These are phyloP conservation scores for Saxicola maurus DNA, from an alignment of 2,797 vertebrate species.

Conservation along the genomic window DNA sequence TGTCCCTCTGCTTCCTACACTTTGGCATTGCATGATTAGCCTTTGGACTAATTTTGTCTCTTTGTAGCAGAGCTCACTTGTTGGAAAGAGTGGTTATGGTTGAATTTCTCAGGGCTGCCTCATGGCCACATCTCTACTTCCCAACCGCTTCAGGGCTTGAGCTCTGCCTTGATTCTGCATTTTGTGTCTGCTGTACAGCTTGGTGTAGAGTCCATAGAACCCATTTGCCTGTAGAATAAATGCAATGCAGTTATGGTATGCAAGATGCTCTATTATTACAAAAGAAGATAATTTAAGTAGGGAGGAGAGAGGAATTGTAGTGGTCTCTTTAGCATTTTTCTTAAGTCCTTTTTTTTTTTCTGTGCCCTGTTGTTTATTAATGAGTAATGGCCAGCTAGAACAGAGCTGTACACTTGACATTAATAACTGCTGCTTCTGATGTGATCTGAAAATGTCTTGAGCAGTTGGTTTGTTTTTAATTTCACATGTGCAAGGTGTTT, in stretches of 20 bases:
- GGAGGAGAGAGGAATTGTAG: not conserved
- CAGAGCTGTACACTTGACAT: not conserved
- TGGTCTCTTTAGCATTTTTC: not conserved
- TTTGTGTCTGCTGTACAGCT: fast-evolving
- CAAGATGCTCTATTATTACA: not conserved
- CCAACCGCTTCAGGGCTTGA: not conserved
- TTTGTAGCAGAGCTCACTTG: not conserved
- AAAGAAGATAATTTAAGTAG: not conserved
- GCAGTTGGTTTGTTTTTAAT: not conserved
- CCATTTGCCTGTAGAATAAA: not conserved
- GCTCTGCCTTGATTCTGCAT: not conserved
- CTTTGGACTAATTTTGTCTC: not conserved
- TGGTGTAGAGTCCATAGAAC: not conserved
- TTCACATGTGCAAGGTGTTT: not conserved
- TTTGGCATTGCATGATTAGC: not conserved
- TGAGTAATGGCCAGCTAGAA: not conserved
- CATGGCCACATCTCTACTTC: not conserved
- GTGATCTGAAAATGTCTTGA: not conserved
- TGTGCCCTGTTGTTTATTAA: not conserved
- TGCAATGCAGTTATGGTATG: not conserved
- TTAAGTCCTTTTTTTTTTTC: not conserved
- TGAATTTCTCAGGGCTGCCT: not conserved
- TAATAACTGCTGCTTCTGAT: not conserved
- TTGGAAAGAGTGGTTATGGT: not conserved
- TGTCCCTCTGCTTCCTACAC: not conserved